Conservation (phyloP, 2,888 invertebrate species). For the Campoletis raptor region DNA sequence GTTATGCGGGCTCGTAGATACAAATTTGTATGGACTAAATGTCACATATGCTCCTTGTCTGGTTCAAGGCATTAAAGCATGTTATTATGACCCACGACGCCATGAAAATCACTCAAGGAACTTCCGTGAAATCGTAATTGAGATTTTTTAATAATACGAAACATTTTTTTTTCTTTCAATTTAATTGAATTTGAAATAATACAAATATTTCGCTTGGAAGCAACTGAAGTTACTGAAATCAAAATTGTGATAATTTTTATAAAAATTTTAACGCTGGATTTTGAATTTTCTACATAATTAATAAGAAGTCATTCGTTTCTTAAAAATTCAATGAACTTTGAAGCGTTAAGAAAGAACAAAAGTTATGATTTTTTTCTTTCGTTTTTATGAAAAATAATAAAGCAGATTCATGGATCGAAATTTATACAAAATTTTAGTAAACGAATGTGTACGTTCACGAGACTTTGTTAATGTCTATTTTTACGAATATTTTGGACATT, state of each 20-base stretch:
- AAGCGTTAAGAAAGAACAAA: not conserved
- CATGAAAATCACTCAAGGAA: conserved; percentile 30
- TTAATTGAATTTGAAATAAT: not conserved
- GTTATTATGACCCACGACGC: not conserved
- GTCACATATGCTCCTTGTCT: conserved; percentile 18
- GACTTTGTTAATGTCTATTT: not conserved
- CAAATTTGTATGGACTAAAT: conserved; percentile 58
- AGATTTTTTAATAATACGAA: not conserved
- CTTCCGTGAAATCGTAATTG: conserved; percentile 24
- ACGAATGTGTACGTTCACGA: not conserved
- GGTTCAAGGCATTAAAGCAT: conserved; percentile 6
- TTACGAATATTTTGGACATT: not conserved
- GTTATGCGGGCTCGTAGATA: conserved; percentile 59
- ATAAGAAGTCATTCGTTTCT: too few relatives aligned
- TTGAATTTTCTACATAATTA: too few relatives aligned
- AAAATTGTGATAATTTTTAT: too few relatives aligned
- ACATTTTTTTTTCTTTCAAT: not conserved
- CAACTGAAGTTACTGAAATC: too few relatives aligned
- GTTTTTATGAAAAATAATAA: not conserved
- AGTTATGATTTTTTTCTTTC: not conserved
- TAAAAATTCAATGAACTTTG: not conserved
- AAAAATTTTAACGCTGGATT: too few relatives aligned
- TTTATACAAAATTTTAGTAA: too few relatives aligned
- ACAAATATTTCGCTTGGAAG: too few relatives aligned
- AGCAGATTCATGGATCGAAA: not conserved